Evolutionary conservation across 2,888 invertebrate species (phyloP).

Genomic region (Anthrax anthrax): DNA sequence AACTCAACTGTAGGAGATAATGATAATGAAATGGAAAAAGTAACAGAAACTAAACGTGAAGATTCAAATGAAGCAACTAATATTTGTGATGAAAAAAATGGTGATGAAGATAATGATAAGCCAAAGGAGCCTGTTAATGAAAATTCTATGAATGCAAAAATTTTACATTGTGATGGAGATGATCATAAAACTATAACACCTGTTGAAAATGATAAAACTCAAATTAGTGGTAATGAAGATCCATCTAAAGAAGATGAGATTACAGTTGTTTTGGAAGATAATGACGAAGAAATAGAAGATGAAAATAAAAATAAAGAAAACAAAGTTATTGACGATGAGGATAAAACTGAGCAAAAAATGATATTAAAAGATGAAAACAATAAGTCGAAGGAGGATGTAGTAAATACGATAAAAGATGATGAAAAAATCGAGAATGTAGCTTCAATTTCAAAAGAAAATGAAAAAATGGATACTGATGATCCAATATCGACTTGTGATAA

Average conservation of each 20-base stretch:
- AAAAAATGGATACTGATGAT: neutral
- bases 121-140: too few relatives aligned
- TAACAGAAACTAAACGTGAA: too few relatives aligned
- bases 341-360: neutral
- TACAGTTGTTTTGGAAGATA: neutral
- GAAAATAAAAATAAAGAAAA: neutral
- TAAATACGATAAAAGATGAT: neutral
- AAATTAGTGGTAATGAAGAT: conserved; percentile 4
- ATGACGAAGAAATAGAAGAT: neutral
- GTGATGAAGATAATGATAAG: too few relatives aligned
- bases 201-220: neutral
- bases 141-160: neutral
- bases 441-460: neutral
- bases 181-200: neutral
- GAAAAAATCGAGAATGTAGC: neutral
- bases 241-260: too few relatives aligned
- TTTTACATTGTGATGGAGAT: too few relatives aligned
- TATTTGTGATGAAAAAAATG: too few relatives aligned
- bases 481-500: conserved; percentile 5
- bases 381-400: conserved; percentile 1
- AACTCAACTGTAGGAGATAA: too few relatives aligned
- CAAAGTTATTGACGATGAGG: neutral
- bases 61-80: too few relatives aligned
- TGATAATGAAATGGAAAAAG: neutral
- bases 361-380: neutral